A percentile compares a stretch with the other conserved stretches of the same genome.
Conservation (phyloP, 2,888 invertebrate genomes). For the Orchestes rusci region DNA sequence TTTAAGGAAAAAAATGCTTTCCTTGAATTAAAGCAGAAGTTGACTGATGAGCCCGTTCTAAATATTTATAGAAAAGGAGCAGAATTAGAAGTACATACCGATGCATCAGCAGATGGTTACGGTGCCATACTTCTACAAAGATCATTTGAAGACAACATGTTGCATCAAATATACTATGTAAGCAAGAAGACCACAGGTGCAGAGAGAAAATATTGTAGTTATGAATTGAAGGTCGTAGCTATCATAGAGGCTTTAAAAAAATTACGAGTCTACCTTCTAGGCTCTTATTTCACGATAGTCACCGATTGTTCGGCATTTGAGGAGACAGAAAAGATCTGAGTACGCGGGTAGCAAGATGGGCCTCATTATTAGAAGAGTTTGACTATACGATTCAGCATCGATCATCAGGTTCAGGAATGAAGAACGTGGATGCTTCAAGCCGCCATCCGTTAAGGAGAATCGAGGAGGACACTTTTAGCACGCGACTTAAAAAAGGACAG, state of each 20-base stretch:
- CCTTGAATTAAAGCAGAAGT: slow-evolving; percentile 16
- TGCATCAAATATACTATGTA: slow-evolving; percentile 34
- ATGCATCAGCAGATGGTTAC: too few relatives aligned
- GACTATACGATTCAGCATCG: slow-evolving; percentile 34
- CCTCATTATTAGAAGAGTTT: too few relatives aligned
- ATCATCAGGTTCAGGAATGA: slow-evolving; percentile 28
- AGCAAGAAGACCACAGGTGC: too few relatives aligned
- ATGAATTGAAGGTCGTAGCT: too few relatives aligned
- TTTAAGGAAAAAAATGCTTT: slow-evolving; percentile 18
- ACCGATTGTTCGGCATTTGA: slow-evolving; percentile 25
- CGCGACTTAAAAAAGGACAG: too few relatives aligned
- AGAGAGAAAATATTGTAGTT: too few relatives aligned
- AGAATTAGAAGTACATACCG: too few relatives aligned
- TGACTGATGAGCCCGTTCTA: slow-evolving; percentile 21
- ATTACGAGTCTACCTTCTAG: slow-evolving; percentile 34
- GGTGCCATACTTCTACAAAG: too few relatives aligned
- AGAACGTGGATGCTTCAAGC: slow-evolving; percentile 31
- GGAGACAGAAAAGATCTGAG: slow-evolving; percentile 31
- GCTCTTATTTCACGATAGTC: too few relatives aligned
- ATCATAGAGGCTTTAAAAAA: slow-evolving; percentile 25
- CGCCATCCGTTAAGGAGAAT: slow-evolving; percentile 27
- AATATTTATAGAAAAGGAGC: slow-evolving; percentile 20
- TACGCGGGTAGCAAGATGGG: too few relatives aligned
- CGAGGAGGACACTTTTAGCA: too few relatives aligned
- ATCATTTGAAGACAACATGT: slow-evolving; percentile 24